Evolutionary conservation across 2,113 vertebrate species (phyloP).

Genomic region (Pseudopipra pipra): DNA sequence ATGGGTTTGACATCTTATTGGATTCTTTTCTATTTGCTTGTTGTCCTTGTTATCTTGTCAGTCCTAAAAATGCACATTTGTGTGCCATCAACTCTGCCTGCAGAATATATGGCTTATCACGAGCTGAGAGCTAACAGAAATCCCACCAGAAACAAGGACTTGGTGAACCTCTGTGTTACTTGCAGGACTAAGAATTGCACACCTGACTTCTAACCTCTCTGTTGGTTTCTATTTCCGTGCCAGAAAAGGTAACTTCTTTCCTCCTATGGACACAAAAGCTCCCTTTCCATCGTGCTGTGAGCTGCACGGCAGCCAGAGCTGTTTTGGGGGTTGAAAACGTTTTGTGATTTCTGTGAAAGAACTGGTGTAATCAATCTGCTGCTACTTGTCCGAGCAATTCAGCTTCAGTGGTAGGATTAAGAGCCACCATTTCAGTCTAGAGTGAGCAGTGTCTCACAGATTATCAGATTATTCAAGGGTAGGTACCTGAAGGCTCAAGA

Average conservation of each 20-base stretch:
- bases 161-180: neutral
- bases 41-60: neutral
- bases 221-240: neutral
- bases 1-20: neutral
- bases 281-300: neutral
- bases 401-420: slow-evolving; percentile 39
- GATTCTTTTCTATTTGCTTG: neutral
- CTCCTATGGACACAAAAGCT: neutral
- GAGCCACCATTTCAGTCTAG: neutral
- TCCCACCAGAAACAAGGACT: neutral
- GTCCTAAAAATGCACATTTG: neutral
- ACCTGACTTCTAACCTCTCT: neutral
- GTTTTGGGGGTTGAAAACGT: neutral
- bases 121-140: neutral
- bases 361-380: slow-evolving; percentile 27
- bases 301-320: neutral
- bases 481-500: neutral
- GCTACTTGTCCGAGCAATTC: slow-evolving; percentile 55
- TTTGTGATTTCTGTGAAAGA: slow-evolving; percentile 55
- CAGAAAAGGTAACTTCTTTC: neutral
- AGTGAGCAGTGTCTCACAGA: neutral
- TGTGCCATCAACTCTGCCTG: neutral
- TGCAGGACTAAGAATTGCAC: neutral
- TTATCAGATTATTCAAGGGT: neutral
- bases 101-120: neutral